Percentiles rank a stretch among this genome's conserved stretches.
phyloP scores from a whole-genome alignment of 2,888 invertebrate genomes.

The Oxycera nigricornis region DNA sequence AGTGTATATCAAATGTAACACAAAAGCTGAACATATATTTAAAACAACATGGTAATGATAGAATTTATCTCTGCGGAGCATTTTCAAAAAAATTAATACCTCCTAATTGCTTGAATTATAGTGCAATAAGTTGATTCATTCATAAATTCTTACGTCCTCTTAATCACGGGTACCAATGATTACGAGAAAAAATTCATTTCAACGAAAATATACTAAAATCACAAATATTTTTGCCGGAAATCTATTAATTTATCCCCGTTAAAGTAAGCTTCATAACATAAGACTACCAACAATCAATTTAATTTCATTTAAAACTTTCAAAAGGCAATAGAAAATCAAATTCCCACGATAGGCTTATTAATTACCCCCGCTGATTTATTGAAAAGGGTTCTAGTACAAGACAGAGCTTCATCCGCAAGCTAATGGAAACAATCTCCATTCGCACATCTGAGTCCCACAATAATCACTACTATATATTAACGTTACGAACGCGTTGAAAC shows the following conservation, averaged over 20 bases:
- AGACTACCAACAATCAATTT: neutral
- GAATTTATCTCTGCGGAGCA: no score
- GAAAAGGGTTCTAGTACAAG: neutral
- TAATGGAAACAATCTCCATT: neutral
- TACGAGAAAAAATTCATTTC: no score
- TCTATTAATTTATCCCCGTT: neutral
- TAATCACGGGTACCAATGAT: no score
- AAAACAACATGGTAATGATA: no score
- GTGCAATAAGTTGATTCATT: no score
- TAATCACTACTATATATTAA: neutral
- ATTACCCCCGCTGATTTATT: slow-evolving; percentile 17
- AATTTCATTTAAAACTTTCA: neutral
- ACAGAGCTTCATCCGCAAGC: neutral
- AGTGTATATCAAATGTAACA: no score
- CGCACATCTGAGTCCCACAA: neutral
- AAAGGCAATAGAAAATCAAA: neutral
- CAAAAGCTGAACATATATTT: no score
- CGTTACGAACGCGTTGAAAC: neutral
- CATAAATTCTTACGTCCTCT: no score
- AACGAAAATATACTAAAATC: no score
- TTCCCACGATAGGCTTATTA: neutral
- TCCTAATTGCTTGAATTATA: no score
- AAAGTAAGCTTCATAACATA: neutral
- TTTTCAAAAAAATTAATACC: no score
- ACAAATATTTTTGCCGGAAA: neutral